phyloP scores from a whole-genome alignment of 2,888 invertebrate species.

The Cremastobaeus sp. region DNA sequence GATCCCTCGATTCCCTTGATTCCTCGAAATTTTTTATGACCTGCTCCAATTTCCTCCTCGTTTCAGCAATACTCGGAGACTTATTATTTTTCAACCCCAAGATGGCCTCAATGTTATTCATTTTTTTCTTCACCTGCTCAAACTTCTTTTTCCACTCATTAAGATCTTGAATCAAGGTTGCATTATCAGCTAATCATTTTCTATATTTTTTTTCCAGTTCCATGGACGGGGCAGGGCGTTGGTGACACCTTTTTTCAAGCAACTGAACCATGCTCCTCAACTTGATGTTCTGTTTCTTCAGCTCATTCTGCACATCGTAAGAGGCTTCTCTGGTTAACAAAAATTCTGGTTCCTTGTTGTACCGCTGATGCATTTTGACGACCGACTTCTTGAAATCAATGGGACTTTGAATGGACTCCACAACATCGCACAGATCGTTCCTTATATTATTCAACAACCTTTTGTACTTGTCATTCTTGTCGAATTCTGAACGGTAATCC shows the following conservation, averaged over 20 bases:
- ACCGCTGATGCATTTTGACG: conserved; percentile 83
- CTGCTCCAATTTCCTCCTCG: conserved; percentile 82
- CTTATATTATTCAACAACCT: conserved; percentile 86
- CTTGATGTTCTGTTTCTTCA: conserved; percentile 89
- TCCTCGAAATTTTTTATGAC: conserved; percentile 82
- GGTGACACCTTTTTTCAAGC: conserved; percentile 77
- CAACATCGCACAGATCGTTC: conserved; percentile 89
- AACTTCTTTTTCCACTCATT: conserved; percentile 86
- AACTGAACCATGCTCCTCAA: conserved; percentile 83
- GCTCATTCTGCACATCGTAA: conserved; percentile 86
- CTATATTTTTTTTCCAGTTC: conserved; percentile 60
- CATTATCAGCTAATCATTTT: conserved; percentile 84
- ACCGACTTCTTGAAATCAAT: conserved; percentile 81
- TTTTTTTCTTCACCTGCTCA: conserved; percentile 83
- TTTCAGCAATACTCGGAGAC: conserved; percentile 81
- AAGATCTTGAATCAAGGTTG: conserved; percentile 86
- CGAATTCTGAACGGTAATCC: conserved; percentile 84
- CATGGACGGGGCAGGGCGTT: conserved; percentile 18
- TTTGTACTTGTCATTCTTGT: conserved; percentile 82
- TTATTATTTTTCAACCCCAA: conserved; percentile 81
- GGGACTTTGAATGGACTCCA: conserved; percentile 88
- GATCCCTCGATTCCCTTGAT: conserved; percentile 80
- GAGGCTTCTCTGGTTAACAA: conserved; percentile 84
- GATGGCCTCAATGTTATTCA: conserved; percentile 86
- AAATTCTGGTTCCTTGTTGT: conserved; percentile 85